These are phyloP conservation scores for Leuciscus waleckii DNA, from an alignment of 2,797 vertebrate genomes.

Conservation along the genomic window DNA sequence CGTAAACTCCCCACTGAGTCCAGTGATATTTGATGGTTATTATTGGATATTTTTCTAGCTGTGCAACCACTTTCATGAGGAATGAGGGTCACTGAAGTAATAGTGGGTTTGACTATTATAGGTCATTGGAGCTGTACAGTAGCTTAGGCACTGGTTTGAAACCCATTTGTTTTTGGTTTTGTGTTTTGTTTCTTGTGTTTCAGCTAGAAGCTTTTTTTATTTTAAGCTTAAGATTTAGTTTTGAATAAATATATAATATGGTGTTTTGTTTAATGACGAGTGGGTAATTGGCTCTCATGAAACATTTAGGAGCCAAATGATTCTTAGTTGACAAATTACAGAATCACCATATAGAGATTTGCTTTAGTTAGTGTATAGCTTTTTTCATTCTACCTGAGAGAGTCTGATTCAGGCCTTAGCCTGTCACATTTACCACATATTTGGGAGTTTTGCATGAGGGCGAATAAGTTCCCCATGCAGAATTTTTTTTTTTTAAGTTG, in stretches of 20 bases:
- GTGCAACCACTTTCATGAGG: background rate
- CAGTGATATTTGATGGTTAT: constrained; percentile 30
- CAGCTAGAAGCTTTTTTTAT: background rate
- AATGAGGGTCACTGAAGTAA: background rate
- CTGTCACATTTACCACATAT: too few relatives aligned
- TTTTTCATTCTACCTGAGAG: background rate
- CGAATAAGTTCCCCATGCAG: background rate
- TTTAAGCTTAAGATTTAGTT: background rate
- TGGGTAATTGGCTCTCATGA: background rate
- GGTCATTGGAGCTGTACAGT: background rate
- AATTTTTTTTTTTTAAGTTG: background rate
- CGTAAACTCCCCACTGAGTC: constrained; percentile 5
- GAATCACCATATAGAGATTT: background rate
- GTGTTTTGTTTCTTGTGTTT: background rate
- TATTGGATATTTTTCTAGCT: constrained; percentile 19
- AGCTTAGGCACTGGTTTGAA: background rate
- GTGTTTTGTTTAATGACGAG: background rate
- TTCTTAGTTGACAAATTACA: background rate
- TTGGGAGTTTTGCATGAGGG: background rate
- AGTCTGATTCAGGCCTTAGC: background rate
- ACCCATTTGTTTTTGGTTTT: background rate
- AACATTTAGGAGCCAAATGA: background rate
- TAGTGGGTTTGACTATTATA: background rate
- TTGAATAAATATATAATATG: background rate
- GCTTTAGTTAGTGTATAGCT: background rate